Evolutionary conservation across 1,140 invertebrate species (phyloP), one percentile per base, ranked within the genome.

Genomic region (Formica selysi): DNA sequence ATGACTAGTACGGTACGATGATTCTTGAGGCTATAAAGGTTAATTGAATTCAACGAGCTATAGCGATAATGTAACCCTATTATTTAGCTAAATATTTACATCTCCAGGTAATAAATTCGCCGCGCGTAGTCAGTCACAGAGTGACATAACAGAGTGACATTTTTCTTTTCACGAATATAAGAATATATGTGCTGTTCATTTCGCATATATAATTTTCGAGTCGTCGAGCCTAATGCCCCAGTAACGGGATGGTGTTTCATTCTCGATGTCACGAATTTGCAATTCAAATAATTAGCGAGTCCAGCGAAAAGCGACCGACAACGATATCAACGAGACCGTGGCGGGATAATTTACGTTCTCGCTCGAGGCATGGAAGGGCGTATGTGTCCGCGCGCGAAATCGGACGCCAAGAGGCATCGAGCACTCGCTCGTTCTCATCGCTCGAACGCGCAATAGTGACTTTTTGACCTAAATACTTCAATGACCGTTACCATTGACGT

Each of bases 391-490:
- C 80, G 57, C 80, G 64, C 38, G 85, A 86, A 87, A 83, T 90
- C 85, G 79, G 74, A 73, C 80, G 67, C 36, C 38, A 59, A 57
- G 51, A 41, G 86, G 57, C 86, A 59, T 48, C 87, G 70, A 85
- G 71, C 26, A 86, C 62, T 85, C 71, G 80, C 79, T 62, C 48
- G 48, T 19, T 51, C 44, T 48, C 44, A 57, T 87, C 87, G 80
- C 86, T 88, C 87, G 85, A 85, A 87, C 80, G 85, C 78, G 86
- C 85, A 89, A 74, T 88, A 90, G 89, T 93, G 93, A 93, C 93
- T 94, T 94, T 93, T 93, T 89, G 93, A 93, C 93, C 93, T 92
- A 93, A 93, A 94, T 94, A 91, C 92, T 92, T 92, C 87, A 88
- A 91, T 90, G 84, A 91, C 87, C 85, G 70, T 68, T 80, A 70